A percentile compares a stretch with the other conserved stretches of the same genome.
These are phyloP conservation scores for Mycetomoellerius zeteki DNA, from an alignment of 1,140 invertebrate genomes.

Conservation along the genomic window DNA sequence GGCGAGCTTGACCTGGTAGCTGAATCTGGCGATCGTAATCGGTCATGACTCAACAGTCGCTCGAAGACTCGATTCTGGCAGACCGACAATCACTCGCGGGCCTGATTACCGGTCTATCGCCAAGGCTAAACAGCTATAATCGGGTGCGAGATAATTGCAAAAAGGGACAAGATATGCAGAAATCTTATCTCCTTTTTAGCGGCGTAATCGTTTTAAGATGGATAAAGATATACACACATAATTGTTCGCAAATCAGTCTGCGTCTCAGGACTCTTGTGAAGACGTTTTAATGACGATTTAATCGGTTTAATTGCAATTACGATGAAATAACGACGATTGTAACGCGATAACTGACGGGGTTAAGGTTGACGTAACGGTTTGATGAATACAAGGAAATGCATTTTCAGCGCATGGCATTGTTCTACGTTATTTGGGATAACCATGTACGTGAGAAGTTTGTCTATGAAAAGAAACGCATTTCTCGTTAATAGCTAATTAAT, in stretches of 20 bases:
- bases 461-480: neutral
- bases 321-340: constrained; percentile 1
- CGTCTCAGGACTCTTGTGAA: neutral
- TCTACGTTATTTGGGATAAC: neutral
- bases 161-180: neutral
- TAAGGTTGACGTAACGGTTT: constrained; percentile 37
- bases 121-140: constrained; percentile 3
- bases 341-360: constrained; percentile 31
- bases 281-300: neutral
- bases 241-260: neutral
- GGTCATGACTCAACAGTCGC: neutral
- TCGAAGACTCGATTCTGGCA: constrained; percentile 8
- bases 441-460: neutral
- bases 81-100: constrained; percentile 9
- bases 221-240: neutral
- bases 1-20: constrained; percentile 57
- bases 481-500: neutral
- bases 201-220: neutral
- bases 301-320: constrained; percentile 14
- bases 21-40: constrained; percentile 39
- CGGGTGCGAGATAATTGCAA: neutral
- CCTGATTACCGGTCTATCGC: neutral
- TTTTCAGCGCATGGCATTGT: constrained; percentile 24
- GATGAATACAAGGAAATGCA: constrained; percentile 13
- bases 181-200: neutral